Evolutionary conservation across 1,140 invertebrate species (phyloP), one percentile per base, ranked within the genome.

Genomic region (Tetragonula clypearis): DNA sequence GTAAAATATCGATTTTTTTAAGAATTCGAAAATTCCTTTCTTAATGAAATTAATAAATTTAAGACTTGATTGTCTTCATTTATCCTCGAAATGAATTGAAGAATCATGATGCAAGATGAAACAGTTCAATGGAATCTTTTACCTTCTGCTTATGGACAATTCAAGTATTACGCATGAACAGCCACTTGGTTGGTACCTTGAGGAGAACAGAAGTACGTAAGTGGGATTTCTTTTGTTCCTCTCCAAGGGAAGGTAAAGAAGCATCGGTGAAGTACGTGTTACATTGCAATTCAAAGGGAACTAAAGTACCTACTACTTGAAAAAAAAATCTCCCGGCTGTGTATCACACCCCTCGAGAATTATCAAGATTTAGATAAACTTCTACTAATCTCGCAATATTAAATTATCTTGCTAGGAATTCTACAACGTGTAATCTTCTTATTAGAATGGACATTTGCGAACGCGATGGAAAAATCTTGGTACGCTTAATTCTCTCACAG

Each of bases 211-310:
- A 76, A 82, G 80, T 82, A 62, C 58, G 12, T 75, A 72, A 65
- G 58, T 65, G 79, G 68, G 79, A 41, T 71, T 41, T 6, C 72
- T 75, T 82, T 82, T 82, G 80, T 82, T 60, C 80, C 19, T 53
- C 11, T 30, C 30, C 26, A 19, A 79, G 26, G 15, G 41, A 82
- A 82, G 56, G 49, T 35, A 56, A 75, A 65, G 80, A 82, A 74
- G 19, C 4, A 55, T 55, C 30, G 11, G 8, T 49, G 60, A 75
- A 74, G 53, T 76, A 76, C 15, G 60, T 76, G 53, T 76, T 26
- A 82, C 21, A 30, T 30, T 30, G n/a, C 58, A 26, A 55, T 41
- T 82, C 58, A 82, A 75, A 76, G 30, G 21, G 30, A 41, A 82
- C 41, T 66, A 82, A 30, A 68, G 60, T 76, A 56, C 49, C 56